These are phyloP conservation scores for Xenopus petersii DNA, from an alignment of 2,797 vertebrate species.

Conservation along the genomic window DNA sequence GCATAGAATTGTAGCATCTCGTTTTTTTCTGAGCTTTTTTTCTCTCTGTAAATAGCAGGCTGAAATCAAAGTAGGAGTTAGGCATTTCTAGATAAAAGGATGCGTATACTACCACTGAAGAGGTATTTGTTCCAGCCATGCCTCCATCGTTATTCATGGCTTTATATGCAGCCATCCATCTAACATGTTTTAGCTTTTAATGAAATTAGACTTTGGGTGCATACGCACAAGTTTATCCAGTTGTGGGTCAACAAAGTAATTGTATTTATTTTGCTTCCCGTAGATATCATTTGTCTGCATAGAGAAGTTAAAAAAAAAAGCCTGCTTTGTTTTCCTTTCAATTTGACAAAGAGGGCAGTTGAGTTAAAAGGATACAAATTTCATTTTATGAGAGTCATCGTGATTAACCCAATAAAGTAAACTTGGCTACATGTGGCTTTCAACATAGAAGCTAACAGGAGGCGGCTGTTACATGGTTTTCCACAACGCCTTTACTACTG, in stretches of 20 bases:
- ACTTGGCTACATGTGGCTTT: slow-evolving; percentile 55
- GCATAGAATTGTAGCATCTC: slow-evolving; percentile 3
- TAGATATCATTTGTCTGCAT: slow-evolving; percentile 65
- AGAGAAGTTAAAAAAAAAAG: slow-evolving; percentile 57
- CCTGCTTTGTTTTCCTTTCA: slow-evolving; percentile 57
- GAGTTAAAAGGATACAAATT: slow-evolving; percentile 65
- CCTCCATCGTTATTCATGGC: slow-evolving; percentile 75
- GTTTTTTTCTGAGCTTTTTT: no score
- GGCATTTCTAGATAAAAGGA: slow-evolving; percentile 56
- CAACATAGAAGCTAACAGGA: slow-evolving; percentile 56
- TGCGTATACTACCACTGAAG: slow-evolving; percentile 71
- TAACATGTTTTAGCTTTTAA: slow-evolving; percentile 79
- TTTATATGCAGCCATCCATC: slow-evolving; percentile 70
- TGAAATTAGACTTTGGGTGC: slow-evolving; percentile 70
- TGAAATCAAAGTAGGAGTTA: slow-evolving; percentile 61
- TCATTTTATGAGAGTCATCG: slow-evolving; percentile 68
- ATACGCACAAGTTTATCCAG: slow-evolving; percentile 66
- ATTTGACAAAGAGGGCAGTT: slow-evolving; percentile 59
- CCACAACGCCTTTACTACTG: slow-evolving; percentile 21
- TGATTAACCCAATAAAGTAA: slow-evolving; percentile 68
- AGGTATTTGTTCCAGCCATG: slow-evolving; percentile 65
- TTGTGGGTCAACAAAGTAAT: slow-evolving; percentile 66
- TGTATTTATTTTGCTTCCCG: slow-evolving; percentile 64
- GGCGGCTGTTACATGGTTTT: slow-evolving; percentile 47
- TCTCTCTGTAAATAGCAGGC: neutral